These are phyloP conservation scores for Dromaius novaehollandiae DNA, from an alignment of 2,113 vertebrate genomes.

Conservation along the genomic window DNA sequence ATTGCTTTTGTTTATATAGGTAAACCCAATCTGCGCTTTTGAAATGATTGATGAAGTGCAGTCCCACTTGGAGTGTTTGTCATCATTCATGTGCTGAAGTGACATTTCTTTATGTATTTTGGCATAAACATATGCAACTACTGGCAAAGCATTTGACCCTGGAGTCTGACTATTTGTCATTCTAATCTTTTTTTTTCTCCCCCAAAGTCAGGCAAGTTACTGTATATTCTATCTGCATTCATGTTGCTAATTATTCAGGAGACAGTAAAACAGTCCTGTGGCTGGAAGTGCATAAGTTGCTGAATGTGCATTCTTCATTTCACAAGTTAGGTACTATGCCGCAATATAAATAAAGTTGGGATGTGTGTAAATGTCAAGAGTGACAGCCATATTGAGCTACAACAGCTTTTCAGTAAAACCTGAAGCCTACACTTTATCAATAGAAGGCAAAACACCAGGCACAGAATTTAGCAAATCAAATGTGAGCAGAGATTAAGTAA, in stretches of 20 bases:
- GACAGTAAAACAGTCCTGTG: constrained; percentile 72
- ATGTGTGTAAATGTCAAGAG: constrained; percentile 64
- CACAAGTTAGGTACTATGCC: constrained; percentile 43
- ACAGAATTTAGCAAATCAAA: constrained; percentile 51
- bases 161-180: constrained; percentile 86
- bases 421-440: constrained; percentile 5
- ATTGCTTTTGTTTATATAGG: constrained; percentile 85
- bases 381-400: constrained; percentile 56
- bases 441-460: background rate
- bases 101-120: constrained; percentile 90
- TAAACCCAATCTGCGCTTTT: constrained; percentile 83
- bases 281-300: constrained; percentile 65
- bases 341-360: constrained; percentile 74
- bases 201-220: constrained; percentile 78
- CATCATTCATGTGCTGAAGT: constrained; percentile 87
- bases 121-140: constrained; percentile 88
- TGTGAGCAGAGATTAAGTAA: constrained; percentile 59
- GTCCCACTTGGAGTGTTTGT: constrained; percentile 83
- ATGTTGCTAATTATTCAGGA: constrained; percentile 78
- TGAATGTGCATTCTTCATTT: constrained; percentile 72
- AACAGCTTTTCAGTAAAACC: constrained; percentile 51
- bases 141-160: constrained; percentile 87
- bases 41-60: constrained; percentile 87
- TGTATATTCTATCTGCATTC: constrained; percentile 71
- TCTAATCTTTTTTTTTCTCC: constrained; percentile 74